phyloP scores from a whole-genome alignment of 1,140 invertebrate species.

The Anastrepha obliqua region DNA sequence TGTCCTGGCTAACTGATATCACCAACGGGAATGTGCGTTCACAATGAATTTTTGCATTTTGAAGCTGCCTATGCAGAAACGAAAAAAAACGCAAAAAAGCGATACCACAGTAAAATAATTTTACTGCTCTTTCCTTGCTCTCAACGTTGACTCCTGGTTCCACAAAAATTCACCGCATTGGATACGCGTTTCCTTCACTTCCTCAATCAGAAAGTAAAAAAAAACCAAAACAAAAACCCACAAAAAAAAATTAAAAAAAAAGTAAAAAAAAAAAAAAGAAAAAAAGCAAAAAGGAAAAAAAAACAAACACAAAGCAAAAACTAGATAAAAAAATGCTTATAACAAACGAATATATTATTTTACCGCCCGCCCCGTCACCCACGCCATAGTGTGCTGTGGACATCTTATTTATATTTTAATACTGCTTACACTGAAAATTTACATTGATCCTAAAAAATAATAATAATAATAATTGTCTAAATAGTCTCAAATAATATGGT shows the following conservation, averaged over 20 bases:
- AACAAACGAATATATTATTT: not conserved
- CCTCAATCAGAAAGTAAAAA: not conserved
- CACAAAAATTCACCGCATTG: conserved; percentile 20
- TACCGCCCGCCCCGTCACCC: not conserved
- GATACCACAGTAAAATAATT: not conserved
- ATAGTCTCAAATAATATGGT: not conserved
- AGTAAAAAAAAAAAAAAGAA: not conserved
- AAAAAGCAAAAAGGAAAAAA: not conserved
- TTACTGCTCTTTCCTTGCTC: conserved; percentile 40
- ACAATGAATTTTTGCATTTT: conserved; percentile 48
- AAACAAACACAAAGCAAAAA: not conserved
- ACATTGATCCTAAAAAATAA: not conserved
- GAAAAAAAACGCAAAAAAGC: not conserved
- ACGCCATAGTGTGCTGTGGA: not conserved
- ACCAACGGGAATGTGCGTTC: not conserved
- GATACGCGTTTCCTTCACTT: not conserved
- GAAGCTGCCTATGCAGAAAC: not conserved
- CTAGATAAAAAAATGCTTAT: too few relatives aligned
- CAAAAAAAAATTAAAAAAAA: not conserved
- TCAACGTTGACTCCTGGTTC: conserved; percentile 29
- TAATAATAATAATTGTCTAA: not conserved
- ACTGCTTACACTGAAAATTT: not conserved
- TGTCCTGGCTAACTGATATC: not conserved
- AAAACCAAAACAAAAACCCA: too few relatives aligned
- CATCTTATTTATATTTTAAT: not conserved